Percentiles rank a stretch among this genome's conserved stretches.
phyloP scores from a whole-genome alignment of 2,797 vertebrate species.

The Halcyon smyrnensis region DNA sequence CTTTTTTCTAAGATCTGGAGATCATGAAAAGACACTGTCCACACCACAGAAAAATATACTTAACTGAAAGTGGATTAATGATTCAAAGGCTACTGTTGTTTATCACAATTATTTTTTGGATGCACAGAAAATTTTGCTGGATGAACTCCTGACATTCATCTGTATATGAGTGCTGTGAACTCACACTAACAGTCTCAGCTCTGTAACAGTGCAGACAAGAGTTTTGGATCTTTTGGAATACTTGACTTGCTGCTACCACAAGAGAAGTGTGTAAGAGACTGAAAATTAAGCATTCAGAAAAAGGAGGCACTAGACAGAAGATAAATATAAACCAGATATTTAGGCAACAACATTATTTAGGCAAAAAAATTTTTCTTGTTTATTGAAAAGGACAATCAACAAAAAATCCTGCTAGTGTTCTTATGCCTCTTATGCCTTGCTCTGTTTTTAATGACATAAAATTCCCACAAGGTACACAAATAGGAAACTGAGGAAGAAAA shows the following conservation, averaged over 20 bases:
- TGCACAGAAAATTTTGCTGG: background rate
- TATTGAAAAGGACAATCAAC: background rate
- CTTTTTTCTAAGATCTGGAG: background rate
- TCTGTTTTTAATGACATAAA: background rate
- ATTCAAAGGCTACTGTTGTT: background rate
- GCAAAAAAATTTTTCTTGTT: background rate
- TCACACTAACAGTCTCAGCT: background rate
- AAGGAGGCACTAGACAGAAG: background rate
- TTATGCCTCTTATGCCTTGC: background rate
- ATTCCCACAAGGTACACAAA: background rate
- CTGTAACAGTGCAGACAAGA: background rate
- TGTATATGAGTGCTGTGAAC: background rate
- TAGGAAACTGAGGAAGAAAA: constrained; percentile 10
- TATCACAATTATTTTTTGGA: background rate
- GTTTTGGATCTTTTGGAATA: background rate
- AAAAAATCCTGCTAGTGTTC: background rate
- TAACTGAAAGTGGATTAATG: background rate
- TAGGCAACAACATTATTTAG: background rate
- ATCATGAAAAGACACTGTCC: background rate
- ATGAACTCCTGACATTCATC: background rate
- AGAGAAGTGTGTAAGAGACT: background rate
- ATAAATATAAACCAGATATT: background rate
- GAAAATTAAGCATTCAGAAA: background rate
- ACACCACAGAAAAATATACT: background rate
- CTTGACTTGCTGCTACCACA: background rate